A percentile compares a stretch with the other conserved stretches of the same genome.
phyloP scores from a whole-genome alignment of 2,113 vertebrate species.

The Prinia subflava region DNA sequence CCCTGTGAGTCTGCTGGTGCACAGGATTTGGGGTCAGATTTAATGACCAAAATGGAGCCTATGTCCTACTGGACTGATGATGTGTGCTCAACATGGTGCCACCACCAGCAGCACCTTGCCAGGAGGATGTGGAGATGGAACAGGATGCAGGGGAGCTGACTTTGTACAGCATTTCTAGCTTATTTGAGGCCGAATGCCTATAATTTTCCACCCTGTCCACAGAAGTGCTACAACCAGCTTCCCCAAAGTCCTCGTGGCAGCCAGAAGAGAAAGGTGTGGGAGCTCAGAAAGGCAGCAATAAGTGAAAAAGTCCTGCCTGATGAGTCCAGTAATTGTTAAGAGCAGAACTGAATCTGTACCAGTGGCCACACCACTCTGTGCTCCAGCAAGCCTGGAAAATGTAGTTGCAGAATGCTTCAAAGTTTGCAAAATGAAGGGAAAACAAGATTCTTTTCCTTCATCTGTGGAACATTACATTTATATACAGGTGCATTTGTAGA shows the following conservation, averaged over 20 bases:
- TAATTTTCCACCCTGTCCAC: neutral
- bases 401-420: neutral
- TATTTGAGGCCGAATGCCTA: neutral
- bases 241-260: neutral
- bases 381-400: neutral
- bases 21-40: neutral
- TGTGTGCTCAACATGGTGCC: rapidly evolving
- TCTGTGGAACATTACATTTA: neutral
- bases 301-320: neutral
- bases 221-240: neutral
- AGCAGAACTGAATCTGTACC: neutral
- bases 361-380: neutral
- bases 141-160: neutral
- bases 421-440: neutral
- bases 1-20: neutral
- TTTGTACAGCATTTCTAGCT: neutral
- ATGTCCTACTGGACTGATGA: neutral
- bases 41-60: neutral
- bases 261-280: neutral
- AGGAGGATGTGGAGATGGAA: neutral
- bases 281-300: neutral
- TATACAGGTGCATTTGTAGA: neutral
- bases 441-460: neutral
- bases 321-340: neutral
- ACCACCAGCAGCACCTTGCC: neutral